These are phyloP conservation scores for Otus sunia DNA, from an alignment of 2,113 vertebrate genomes.

Conservation along the genomic window DNA sequence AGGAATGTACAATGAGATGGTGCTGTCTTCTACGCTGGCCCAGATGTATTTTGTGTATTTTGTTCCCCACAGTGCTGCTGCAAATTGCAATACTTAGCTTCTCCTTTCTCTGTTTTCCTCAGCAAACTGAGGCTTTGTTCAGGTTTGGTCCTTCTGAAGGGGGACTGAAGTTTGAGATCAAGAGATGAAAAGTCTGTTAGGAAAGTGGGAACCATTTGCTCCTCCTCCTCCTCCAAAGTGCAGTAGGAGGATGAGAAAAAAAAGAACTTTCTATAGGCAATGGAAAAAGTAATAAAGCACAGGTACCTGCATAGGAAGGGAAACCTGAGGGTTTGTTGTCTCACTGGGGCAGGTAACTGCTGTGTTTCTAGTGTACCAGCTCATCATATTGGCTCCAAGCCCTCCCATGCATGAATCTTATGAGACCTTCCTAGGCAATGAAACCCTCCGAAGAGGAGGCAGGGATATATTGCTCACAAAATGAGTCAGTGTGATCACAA, in stretches of 20 bases:
- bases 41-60: not conserved
- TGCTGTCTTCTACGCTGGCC: not conserved
- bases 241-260: not conserved
- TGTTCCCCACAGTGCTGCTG: not conserved
- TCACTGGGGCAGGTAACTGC: not conserved
- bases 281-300: not conserved
- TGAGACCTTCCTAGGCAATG: not conserved
- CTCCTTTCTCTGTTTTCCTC: not conserved
- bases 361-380: not conserved
- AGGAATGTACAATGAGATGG: not conserved
- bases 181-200: not conserved
- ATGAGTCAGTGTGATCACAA: not conserved
- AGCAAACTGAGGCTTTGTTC: not conserved
- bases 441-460: not conserved
- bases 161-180: not conserved
- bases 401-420: not conserved
- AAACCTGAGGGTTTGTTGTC: not conserved
- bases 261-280: not conserved
- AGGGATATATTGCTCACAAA: not conserved
- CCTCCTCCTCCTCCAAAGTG: not conserved
- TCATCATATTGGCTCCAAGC: not conserved
- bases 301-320: not conserved
- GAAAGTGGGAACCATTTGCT: not conserved
- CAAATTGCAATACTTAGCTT: not conserved
- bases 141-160: not conserved